Percentiles rank a stretch among this genome's conserved stretches.
Evolutionary conservation across 2,888 invertebrate genomes (phyloP).

Genomic region (Lumbricus terrestris): DNA sequence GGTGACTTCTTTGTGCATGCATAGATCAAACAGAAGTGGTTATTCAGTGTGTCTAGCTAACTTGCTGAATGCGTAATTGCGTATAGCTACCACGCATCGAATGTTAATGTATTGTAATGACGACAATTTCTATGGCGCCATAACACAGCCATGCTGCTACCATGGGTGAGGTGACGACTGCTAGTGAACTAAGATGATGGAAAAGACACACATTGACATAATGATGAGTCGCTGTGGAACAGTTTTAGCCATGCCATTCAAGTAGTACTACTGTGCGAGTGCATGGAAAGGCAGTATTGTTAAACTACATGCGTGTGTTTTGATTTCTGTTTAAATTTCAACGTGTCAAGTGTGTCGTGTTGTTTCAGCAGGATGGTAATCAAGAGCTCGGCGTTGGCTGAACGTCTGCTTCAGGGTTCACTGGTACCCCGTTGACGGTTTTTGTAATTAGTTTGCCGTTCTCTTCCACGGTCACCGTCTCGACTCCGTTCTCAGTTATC

Average conservation of each 20-base stretch:
- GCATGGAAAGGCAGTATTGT: background rate
- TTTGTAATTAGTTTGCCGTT: slow-evolving; percentile 6
- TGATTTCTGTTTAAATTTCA: background rate
- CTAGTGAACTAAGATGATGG: too few species aligned
- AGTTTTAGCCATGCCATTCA: background rate
- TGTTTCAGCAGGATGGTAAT: background rate
- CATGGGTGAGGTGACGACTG: too few species aligned
- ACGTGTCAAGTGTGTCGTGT: background rate
- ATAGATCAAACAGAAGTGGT: too few species aligned
- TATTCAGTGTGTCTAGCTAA: too few species aligned
- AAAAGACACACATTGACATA: too few species aligned
- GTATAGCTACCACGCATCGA: too few species aligned
- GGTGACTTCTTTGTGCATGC: too few species aligned
- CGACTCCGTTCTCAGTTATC: slow-evolving; percentile 8
- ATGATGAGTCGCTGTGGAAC: too few species aligned
- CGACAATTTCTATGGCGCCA: too few species aligned
- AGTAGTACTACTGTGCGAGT: background rate
- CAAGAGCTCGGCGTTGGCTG: background rate
- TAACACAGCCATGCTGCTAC: too few species aligned
- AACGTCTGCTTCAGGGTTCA: background rate
- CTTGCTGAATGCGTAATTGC: too few species aligned
- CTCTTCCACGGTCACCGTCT: slow-evolving; percentile 19
- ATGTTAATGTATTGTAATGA: too few species aligned
- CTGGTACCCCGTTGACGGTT: background rate
- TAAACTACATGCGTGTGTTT: background rate